phyloP scores from a whole-genome alignment of 2,797 vertebrate species.

The Gouania willdenowi region DNA sequence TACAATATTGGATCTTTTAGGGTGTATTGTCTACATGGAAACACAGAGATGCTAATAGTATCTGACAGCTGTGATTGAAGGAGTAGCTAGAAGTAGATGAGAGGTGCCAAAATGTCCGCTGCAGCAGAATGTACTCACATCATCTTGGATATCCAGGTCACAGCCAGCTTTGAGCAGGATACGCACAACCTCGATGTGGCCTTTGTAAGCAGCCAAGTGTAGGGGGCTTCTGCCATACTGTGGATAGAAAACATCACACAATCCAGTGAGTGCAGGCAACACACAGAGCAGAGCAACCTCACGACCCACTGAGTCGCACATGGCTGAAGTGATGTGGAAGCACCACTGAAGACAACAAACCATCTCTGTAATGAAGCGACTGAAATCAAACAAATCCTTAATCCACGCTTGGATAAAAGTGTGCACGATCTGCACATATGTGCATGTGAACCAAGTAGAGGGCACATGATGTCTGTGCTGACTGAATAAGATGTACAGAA shows the following conservation, averaged over 20 bases:
- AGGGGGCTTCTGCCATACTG: slow-evolving; percentile 93
- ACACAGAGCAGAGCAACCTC: neutral
- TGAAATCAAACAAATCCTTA: slow-evolving; percentile 46
- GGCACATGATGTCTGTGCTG: neutral
- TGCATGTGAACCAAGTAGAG: neutral
- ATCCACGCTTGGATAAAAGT: slow-evolving; percentile 26
- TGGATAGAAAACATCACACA: slow-evolving; percentile 48
- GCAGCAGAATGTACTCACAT: slow-evolving; percentile 81
- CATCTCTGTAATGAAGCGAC: slow-evolving; percentile 23
- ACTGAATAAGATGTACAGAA: too few relatives aligned
- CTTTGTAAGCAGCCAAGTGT: slow-evolving; percentile 92
- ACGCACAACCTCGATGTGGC: slow-evolving; percentile 87
- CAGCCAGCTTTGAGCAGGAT: slow-evolving; percentile 93
- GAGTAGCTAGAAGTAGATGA: neutral
- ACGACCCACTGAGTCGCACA: neutral
- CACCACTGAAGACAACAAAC: slow-evolving; percentile 16
- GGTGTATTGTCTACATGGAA: neutral
- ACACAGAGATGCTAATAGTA: slow-evolving; percentile 7
- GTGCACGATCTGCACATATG: slow-evolving; percentile 17
- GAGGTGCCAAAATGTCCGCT: neutral
- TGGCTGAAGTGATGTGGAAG: neutral
- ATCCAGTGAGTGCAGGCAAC: neutral
- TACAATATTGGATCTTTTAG: slow-evolving; percentile 33
- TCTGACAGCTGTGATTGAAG: neutral
- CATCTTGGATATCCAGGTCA: slow-evolving; percentile 93